These are phyloP conservation scores for Apeira syringaria DNA, from an alignment of 2,888 invertebrate species.

Conservation along the genomic window DNA sequence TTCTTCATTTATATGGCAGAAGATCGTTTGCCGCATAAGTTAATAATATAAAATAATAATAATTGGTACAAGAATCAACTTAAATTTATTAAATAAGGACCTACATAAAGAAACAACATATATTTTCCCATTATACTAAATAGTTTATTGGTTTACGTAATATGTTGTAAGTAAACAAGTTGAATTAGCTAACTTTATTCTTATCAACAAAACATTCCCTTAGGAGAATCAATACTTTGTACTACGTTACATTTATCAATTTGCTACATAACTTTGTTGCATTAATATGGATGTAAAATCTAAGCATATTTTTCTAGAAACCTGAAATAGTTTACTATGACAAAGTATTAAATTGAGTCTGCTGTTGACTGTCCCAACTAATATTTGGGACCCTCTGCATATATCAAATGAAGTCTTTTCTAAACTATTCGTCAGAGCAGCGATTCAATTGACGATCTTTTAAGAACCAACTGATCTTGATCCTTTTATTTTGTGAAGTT, in stretches of 20 bases:
- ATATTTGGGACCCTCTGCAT: conserved; percentile 66
- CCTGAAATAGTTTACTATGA: background rate
- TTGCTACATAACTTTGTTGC: background rate
- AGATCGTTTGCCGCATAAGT: no score
- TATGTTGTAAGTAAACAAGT: conserved; percentile 47
- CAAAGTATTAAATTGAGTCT: conserved; percentile 5
- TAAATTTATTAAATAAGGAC: no score
- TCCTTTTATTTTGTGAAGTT: conserved; percentile 32
- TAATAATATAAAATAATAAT: no score
- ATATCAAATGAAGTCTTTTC: conserved; percentile 78
- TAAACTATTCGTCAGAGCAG: conserved; percentile 73
- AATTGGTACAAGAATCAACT: no score
- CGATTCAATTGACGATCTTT: conserved; percentile 66
- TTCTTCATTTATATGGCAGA: no score
- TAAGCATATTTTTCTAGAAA: background rate
- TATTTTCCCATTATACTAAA: no score
- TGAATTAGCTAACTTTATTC: conserved; percentile 58
- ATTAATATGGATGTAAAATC: background rate
- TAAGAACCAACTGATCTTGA: conserved; percentile 35
- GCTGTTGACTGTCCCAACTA: conserved; percentile 34
- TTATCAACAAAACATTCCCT: conserved; percentile 34
- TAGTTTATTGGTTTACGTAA: conserved; percentile 9
- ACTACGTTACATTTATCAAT: background rate
- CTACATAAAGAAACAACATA: no score
- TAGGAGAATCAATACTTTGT: conserved; percentile 40